Base-by-base conservation (phyloP, 2,113 vertebrate genomes). In the Entomyzon cyanotis region DNA sequence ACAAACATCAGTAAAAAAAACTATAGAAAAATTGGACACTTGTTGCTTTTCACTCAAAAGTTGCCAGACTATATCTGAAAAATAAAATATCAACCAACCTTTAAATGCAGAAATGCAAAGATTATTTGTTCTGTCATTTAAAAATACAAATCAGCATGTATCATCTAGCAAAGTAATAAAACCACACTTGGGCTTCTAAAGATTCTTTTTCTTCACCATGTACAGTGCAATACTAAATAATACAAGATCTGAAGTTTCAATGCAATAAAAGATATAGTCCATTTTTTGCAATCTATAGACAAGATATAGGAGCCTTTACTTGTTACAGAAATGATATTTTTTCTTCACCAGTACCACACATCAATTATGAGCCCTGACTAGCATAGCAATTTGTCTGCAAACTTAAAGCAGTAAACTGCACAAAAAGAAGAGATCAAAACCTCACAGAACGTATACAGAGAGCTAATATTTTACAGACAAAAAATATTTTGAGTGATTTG, bases 401-500 rank as follows among this genome's bases (percentile, higher is more conserved):
- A 87, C 35, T 80, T 85, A 84, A 79, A 89, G 77, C 27, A 82
- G 52, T 82, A 89, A 95, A 97, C 50, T 58, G 79, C 5, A 53
- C 74, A 93, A 78, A 95, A 91, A 25, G 80, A 81, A 76, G 41
- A 69, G 35, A 91, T 89, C 53, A 76, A 93, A 83, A 97, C 64
- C 42, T 73, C 63, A 82, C 25, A 89, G 86, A 71, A 75, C 22
- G 59, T 92, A 90, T 7, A 86, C 3, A 92, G 50, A 96, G 15
- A 69, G 49, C 13, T 85, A 91, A 89, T 94, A 87, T 92, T 97
- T 87, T 91, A 70, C 25, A 92, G 84, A 88, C 58, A 95, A 97
- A 90, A 94, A 80, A 46, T n/a, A 87, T 80, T 95, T 95, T 84
- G 55, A 97, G 58, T 77, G 46, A 64, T 75, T 91, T 93, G 37